These are phyloP conservation scores for Bambusicola thoracicus DNA, from an alignment of 2,113 vertebrate species.

Conservation along the genomic window DNA sequence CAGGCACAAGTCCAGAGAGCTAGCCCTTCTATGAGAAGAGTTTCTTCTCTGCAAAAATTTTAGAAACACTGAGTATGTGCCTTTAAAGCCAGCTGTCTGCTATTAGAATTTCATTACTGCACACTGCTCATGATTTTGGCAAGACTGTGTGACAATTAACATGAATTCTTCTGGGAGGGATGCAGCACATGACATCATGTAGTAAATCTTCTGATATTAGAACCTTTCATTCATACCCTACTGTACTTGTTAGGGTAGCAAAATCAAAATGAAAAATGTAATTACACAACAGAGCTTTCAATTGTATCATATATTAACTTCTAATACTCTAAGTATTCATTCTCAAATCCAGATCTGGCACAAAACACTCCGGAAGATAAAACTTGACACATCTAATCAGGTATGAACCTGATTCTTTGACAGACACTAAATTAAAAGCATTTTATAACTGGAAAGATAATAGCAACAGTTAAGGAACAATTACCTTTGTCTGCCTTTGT, in stretches of 20 bases:
- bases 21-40: neutral
- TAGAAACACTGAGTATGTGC: neutral
- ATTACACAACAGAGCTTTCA: constrained; percentile 68
- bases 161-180: constrained; percentile 65
- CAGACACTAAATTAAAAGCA: constrained; percentile 49
- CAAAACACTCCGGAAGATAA: constrained; percentile 39
- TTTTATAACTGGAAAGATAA: constrained; percentile 36
- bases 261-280: constrained; percentile 68
- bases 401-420: neutral
- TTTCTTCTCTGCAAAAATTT: neutral
- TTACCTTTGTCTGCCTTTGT: constrained; percentile 31
- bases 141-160: constrained; percentile 66
- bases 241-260: constrained; percentile 63
- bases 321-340: constrained; percentile 48
- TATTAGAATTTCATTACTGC: constrained; percentile 69
- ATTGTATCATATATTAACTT: constrained; percentile 56
- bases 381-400: constrained; percentile 46
- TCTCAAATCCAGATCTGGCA: neutral
- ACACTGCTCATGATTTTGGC: constrained; percentile 57
- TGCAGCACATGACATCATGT: constrained; percentile 71
- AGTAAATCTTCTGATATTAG: constrained; percentile 67
- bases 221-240: constrained; percentile 67
- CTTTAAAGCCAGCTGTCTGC: constrained; percentile 58
- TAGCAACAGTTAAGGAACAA: constrained; percentile 24
- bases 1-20: neutral